These are phyloP conservation scores for Sinocyclocheilus grahami DNA, from an alignment of 2,113 vertebrate species.

Conservation along the genomic window DNA sequence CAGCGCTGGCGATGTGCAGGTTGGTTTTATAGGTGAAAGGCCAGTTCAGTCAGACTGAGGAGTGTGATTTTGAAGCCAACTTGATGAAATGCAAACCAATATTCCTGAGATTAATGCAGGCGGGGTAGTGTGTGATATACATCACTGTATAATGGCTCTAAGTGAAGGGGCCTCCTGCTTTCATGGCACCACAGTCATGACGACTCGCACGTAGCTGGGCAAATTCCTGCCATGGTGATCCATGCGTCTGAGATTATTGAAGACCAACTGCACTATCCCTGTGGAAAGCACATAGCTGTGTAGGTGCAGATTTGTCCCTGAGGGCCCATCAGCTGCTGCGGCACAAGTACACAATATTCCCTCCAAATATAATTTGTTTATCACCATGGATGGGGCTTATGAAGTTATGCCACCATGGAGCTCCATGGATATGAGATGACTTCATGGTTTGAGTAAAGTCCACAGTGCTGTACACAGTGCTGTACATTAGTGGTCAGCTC, in stretches of 20 bases:
- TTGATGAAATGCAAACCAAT: conserved; percentile 10
- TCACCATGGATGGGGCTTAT: not conserved
- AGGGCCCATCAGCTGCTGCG: not conserved
- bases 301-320: conserved; percentile 12
- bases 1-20: not conserved
- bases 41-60: not conserved
- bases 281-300: conserved; percentile 12
- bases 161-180: conserved; percentile 11
- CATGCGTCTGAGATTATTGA: conserved; percentile 47
- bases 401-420: not conserved
- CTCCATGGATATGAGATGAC: not conserved
- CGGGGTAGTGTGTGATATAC: not conserved
- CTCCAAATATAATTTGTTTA: not conserved
- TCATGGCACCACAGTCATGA: conserved; percentile 29
- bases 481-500: no score
- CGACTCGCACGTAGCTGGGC: conserved; percentile 31
- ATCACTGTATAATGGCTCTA: not conserved
- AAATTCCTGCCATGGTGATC: conserved; percentile 28
- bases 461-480: no score
- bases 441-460: not conserved
- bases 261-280: conserved; percentile 20
- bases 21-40: not conserved
- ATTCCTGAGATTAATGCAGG: no score
- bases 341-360: not conserved
- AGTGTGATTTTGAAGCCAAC: not conserved